phyloP scores from a whole-genome alignment of 2,797 vertebrate genomes.

The Anniella stebbinsi region DNA sequence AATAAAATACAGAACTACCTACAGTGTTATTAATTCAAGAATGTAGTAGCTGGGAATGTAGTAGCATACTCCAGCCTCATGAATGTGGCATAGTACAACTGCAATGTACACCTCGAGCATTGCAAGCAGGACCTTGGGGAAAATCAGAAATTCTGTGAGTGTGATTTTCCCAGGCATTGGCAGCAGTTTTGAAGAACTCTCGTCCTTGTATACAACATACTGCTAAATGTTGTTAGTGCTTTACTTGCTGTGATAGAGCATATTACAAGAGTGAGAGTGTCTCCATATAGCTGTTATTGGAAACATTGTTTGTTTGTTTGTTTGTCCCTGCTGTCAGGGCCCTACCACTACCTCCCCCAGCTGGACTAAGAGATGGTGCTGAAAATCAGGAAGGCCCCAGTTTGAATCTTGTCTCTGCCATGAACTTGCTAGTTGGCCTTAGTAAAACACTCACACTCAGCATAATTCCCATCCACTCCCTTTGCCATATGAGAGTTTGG shows the following conservation, averaged over 20 bases:
- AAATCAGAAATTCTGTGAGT: not conserved
- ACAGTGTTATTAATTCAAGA: not conserved
- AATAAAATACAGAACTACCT: not conserved
- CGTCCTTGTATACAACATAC: slow-evolving; percentile 23
- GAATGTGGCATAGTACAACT: not conserved
- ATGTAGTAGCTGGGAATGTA: not conserved
- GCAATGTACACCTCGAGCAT: not conserved
- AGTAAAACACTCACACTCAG: no score
- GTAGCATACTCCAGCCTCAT: not conserved
- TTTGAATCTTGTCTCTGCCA: not conserved
- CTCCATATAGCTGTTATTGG: fast-evolving
- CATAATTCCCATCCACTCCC: not conserved
- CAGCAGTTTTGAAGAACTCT: not conserved
- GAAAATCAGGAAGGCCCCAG: not conserved
- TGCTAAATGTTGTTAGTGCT: not conserved
- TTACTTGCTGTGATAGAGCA: not conserved
- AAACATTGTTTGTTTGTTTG: not conserved
- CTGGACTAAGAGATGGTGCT: not conserved
- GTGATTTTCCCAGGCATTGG: not conserved
- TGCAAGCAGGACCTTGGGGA: not conserved
- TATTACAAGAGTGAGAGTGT: not conserved
- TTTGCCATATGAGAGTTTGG: not conserved
- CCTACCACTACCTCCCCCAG: not conserved
- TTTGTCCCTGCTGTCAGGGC: not conserved
- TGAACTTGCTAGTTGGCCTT: no score